Evolutionary conservation across 2,888 invertebrate species (phyloP), one percentile per base, ranked within the genome.

Genomic region (Aleiodes testaceus): DNA sequence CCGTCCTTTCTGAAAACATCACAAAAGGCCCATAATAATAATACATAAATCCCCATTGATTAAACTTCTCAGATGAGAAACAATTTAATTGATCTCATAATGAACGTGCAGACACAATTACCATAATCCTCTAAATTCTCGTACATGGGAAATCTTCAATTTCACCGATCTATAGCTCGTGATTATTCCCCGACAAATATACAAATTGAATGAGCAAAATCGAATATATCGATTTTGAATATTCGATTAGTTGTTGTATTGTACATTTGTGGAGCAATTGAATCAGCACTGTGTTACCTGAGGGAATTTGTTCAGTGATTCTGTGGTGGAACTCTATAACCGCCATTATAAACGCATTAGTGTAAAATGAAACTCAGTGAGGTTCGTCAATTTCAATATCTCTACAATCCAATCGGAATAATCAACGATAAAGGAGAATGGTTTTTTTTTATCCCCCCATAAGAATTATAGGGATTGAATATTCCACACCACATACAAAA

Each of bases 191-290:
- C 36, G 9, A 36, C 7, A 9, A 53, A 69, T 69, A 64, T 55
- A 66, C 65, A 72, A 74, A 74, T 73, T 70, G 55, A 70, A 75
- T 72, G 69, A 70, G 59, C 67, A 66, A 75, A 75, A 70, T 73
- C 66, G 63, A 49, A 36, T 67, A 14, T 61, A 72, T 74, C 70
- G 72, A 73, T 72, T 75, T 66, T 52, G 61, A 42, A 59, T 72
- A 73, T 73, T 73, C 72, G 67, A 73, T 75, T 75, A 70, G 73
- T 55, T 42, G 73, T 55, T 42, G 50, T 68, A 72, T 68, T 71
- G 66, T 61, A 68, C 55, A 69, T 55, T 59, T 45, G 30, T 36
- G 65, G 6, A 53, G 11, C 42, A 26, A 22, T 30, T 20, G 16
- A 9, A 42, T 14, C 55, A 16, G 42, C 44, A 12, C 64, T 18